phyloP scores from a whole-genome alignment of 2,888 invertebrate species.

The Parascotia fuliginaria region DNA sequence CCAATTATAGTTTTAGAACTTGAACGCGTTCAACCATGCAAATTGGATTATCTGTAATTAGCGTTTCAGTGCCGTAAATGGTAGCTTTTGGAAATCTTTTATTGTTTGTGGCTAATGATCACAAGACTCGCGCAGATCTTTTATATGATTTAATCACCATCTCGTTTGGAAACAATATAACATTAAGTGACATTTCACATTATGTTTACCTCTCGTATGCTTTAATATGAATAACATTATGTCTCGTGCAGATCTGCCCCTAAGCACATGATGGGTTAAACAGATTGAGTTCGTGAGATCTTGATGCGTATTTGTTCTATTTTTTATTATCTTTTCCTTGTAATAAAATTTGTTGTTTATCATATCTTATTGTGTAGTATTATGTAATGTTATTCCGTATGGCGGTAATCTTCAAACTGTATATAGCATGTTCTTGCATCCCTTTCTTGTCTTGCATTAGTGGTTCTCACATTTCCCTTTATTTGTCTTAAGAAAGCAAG shows the following conservation, averaged over 20 bases:
- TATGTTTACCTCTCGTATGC: no score
- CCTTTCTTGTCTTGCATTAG: constrained; percentile 49
- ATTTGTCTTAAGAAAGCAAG: constrained; percentile 22
- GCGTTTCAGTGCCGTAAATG: constrained; percentile 10
- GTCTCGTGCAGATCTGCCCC: no score
- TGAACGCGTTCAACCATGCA: constrained; percentile 12
- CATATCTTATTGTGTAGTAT: background rate
- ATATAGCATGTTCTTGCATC: constrained; percentile 48
- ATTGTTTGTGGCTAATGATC: background rate
- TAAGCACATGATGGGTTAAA: no score
- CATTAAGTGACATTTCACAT: no score
- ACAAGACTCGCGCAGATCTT: background rate
- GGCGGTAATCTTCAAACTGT: constrained; percentile 47
- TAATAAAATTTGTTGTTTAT: background rate
- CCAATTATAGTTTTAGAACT: constrained; percentile 33
- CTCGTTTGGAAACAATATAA: no score
- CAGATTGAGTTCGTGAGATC: background rate
- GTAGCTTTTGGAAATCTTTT: background rate
- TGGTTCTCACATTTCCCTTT: constrained; percentile 63
- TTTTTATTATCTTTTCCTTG: background rate
- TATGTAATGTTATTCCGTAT: constrained; percentile 51
- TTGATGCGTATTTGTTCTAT: background rate
- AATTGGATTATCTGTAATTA: constrained; percentile 23
- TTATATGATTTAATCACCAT: background rate
- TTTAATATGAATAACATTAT: no score